Base-by-base conservation (phyloP, 2,797 vertebrate genomes). In the Ibycter americanus region DNA sequence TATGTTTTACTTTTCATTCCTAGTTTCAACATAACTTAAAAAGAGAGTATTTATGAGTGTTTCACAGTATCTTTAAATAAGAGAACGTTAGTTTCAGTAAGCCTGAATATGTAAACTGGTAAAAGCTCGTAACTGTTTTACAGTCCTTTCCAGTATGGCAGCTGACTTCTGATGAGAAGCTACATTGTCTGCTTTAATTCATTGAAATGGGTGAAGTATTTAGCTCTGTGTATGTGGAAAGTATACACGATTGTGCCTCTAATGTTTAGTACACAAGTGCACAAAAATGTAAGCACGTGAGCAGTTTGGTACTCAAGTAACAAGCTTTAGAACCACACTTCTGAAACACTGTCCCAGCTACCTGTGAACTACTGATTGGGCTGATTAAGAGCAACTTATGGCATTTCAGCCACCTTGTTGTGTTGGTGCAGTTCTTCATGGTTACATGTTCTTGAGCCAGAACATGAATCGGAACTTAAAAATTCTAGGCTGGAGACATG, bases 171-270 rank as follows among this genome's bases (percentile, higher is more conserved):
- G 20, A 21, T 59, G 55, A 80, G 44, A 52, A 80, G 18, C 67
- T 47, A 5, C 2, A 3, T 16, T 34, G 13, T 82, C 29, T 66
- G 46, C 62, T 90, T 89, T 70, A 70, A 49, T 55, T 66, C 44
- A 26, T 59, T 83, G 51, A 89, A 55, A 21, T 12, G 34, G 27
- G 11, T 29, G 13, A 66, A 26, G 7, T 62, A 9, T 55, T 85
- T 58, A 62, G 10, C 27, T 51, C 21, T 32, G 8, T 19, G 10
- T 29, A 4, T 26, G 18, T 70, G 80, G 22, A 40, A 54, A 61
- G 11, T 44, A 12, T 32, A 29, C 2, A 6, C 7, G 3, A 15
- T 63, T 1, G 0, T 71, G 38, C 19, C 23, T 56, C 15, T 70
- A 15, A 34, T 52, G 23, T 51, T 83, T 36, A 31, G 20, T 54